Base-by-base conservation (phyloP, 2,113 vertebrate genomes). In the Puma concolor region DNA sequence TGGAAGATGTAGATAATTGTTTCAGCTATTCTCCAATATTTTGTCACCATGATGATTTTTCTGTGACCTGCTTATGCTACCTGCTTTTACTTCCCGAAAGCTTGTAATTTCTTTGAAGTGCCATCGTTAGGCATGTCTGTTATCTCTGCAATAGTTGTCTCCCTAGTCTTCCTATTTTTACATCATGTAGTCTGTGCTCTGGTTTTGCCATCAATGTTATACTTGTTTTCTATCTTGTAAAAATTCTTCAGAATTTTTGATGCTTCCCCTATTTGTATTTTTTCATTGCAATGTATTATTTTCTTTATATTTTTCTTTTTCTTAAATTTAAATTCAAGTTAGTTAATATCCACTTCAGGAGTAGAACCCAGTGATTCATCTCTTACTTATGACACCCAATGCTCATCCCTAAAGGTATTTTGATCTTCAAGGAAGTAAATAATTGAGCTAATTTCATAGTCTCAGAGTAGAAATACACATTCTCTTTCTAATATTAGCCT, bases 301-400 rank as follows among this genome's bases (percentile, higher is more conserved):
- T 92, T 94, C 29, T 77, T 89, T 41, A 41, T 36, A 60, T 76
- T 81, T 94, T 85, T 50, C 44, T 84, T 76, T 76, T 83, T 60
- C 57, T 60, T 60, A 60, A 60, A 23, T 60, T 60, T 60, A 60
- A 23, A 60, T 23, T 60, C 21, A 60, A 60, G 21, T 60, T 60
- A 60, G 57, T 60, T 23, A 60, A 23, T 21, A 60, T 60, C 21
- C 19, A 60, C 2, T 60, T 60, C 57, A 60, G 57, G 21, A 60
- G 21, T 60, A 60, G 57, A 60, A 60, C 57, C 21, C 57, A 60
- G 21, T 60, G 57, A 60, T 60, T 60, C 57, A 60, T 60, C 57
- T 60, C 57, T 60, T 60, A 60, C 57, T 60, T 60, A 60, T 60
- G 19, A 60, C 57, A 60, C 57, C 19, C 57, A 60, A 7, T 60